These are phyloP conservation scores for Carpatolechia fugitivella DNA, from an alignment of 2,888 invertebrate genomes.

Conservation along the genomic window DNA sequence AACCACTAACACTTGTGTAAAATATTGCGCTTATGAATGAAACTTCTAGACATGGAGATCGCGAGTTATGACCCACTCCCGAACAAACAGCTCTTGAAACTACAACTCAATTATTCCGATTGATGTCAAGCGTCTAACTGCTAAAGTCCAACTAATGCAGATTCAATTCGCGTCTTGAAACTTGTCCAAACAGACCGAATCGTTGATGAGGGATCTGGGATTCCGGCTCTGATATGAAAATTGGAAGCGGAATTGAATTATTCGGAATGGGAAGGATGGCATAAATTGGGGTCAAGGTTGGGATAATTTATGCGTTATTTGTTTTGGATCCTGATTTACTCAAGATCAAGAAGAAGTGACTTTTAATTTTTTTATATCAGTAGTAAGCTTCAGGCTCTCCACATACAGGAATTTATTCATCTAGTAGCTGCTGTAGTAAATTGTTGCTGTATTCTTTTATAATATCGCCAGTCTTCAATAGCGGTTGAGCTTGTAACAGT, in stretches of 20 bases:
- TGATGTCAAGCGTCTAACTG: constrained; percentile 9
- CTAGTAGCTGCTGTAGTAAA: no score
- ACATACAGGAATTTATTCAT: no score
- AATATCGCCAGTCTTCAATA: no score
- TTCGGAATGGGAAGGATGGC: neutral
- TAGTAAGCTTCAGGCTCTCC: no score
- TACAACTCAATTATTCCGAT: constrained; percentile 15
- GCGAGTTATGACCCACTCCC: neutral
- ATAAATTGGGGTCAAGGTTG: neutral
- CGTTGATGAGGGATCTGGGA: neutral
- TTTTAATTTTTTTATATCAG: no score
- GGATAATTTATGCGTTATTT: neutral
- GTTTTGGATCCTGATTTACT: neutral
- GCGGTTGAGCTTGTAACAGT: no score
- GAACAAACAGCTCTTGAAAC: constrained; percentile 5
- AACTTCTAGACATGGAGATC: no score
- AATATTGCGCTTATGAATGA: no score
- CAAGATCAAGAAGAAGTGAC: neutral
- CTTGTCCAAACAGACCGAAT: constrained; percentile 8
- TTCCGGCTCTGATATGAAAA: neutral
- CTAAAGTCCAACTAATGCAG: constrained; percentile 5
- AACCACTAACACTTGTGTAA: no score
- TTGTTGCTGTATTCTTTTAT: no score
- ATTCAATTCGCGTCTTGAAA: constrained; percentile 7
- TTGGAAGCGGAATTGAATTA: constrained; percentile 3